Evolutionary conservation across 1,140 invertebrate genomes (phyloP).

Genomic region (Pseudomyrmex dendroicus): DNA sequence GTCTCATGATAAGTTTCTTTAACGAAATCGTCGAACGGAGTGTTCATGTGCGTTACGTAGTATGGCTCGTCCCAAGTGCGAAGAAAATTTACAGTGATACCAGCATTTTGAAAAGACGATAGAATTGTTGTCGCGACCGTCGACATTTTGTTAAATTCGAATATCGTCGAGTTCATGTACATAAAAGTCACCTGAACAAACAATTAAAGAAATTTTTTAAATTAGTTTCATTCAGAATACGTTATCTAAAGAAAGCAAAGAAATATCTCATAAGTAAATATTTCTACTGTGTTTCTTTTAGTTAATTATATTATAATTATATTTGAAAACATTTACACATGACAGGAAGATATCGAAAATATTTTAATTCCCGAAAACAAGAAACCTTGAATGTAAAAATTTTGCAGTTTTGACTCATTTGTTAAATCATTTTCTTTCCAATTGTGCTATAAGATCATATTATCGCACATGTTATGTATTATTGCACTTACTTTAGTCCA

Average conservation of each 20-base stretch:
- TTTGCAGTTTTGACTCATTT: neutral
- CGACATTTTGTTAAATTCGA: conserved; percentile 88
- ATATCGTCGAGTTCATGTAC: conserved; percentile 89
- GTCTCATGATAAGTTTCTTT: conserved; percentile 91
- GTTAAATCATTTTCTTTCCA: neutral
- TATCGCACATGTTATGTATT: too few species aligned
- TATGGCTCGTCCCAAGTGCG: conserved; percentile 91
- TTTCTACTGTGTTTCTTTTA: too few species aligned
- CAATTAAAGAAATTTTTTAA: neutral
- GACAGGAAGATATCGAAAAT: too few species aligned
- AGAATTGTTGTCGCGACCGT: conserved; percentile 90
- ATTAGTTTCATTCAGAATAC: too few species aligned
- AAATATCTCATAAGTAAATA: too few species aligned
- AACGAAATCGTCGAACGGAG: conserved; percentile 93
- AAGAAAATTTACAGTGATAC: conserved; percentile 89
- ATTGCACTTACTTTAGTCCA: conserved; percentile 91
- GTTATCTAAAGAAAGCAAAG: too few species aligned
- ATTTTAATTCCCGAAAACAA: too few species aligned
- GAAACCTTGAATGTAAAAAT: neutral
- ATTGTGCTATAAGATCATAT: too few species aligned
- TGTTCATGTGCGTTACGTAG: conserved; percentile 87
- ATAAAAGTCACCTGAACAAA: conserved; percentile 89
- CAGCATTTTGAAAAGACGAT: conserved; percentile 87
- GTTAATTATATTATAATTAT: too few species aligned
- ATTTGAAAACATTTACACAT: too few species aligned